Percentiles rank a stretch among this genome's conserved stretches.
These are phyloP conservation scores for Lysiphlebus fabarum DNA, from an alignment of 1,140 invertebrate species.

Conservation along the genomic window DNA sequence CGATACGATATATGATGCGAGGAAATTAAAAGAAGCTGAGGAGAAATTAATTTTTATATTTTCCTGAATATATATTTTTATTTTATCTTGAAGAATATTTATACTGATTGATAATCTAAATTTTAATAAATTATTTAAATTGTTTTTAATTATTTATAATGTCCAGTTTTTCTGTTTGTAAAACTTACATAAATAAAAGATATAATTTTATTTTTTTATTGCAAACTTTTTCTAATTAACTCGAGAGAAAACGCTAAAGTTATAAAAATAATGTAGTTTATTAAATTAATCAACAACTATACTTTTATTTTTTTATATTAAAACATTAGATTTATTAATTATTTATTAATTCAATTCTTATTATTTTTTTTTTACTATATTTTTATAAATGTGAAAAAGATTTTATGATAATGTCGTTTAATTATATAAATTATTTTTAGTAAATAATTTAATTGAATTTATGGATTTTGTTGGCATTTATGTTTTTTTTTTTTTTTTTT, in stretches of 20 bases:
- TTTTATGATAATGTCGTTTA: conserved; percentile 16
- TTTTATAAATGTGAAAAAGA: neutral
- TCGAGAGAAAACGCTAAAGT: conserved; percentile 41
- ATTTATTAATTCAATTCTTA: neutral
- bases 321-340: neutral
- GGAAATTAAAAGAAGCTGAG: conserved; percentile 2
- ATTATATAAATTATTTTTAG: neutral
- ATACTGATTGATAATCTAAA: conserved; percentile 6
- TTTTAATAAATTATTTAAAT: neutral
- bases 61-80: neutral
- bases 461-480: neutral
- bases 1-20: neutral
- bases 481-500: conserved; percentile 12
- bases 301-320: neutral
- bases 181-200: conserved; percentile 29
- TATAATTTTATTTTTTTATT: conserved; percentile 44
- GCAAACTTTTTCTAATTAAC: conserved; percentile 55
- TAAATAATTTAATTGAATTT: neutral
- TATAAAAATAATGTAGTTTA: neutral
- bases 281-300: neutral
- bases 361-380: conserved; percentile 2
- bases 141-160: conserved; percentile 17
- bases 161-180: conserved; percentile 26
- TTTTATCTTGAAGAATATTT: neutral
- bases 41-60: neutral